phyloP scores from a whole-genome alignment of 2,113 vertebrate species.

The Tragulus kanchil region DNA sequence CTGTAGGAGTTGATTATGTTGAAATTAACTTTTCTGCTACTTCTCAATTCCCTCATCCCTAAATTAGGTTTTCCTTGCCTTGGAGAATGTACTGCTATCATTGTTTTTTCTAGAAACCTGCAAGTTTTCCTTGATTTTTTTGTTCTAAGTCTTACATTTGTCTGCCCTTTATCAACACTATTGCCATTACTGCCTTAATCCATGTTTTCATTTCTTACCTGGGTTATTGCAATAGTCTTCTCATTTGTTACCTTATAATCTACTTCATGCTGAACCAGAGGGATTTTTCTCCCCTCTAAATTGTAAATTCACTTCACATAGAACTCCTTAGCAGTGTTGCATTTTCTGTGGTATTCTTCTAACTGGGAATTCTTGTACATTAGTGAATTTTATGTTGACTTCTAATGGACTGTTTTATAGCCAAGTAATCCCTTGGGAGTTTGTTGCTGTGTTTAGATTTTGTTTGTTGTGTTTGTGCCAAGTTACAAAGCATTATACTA shows the following conservation, averaged over 20 bases:
- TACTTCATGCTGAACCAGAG: not conserved
- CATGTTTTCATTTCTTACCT: not conserved
- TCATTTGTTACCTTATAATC: slow-evolving; percentile 31
- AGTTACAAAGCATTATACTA: not conserved
- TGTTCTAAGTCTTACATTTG: slow-evolving; percentile 25
- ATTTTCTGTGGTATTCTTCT: slow-evolving; percentile 37
- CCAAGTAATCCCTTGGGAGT: not conserved
- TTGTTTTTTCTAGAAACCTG: not conserved
- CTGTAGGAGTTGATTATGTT: not conserved
- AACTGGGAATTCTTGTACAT: not conserved
- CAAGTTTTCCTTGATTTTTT: not conserved
- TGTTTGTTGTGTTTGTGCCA: slow-evolving; percentile 14
- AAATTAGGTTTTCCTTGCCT: not conserved
- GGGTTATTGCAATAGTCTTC: not conserved
- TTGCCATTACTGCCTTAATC: not conserved
- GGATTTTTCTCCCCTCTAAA: not conserved
- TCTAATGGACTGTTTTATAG: slow-evolving; percentile 35
- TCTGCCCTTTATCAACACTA: not conserved
- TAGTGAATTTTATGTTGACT: slow-evolving; percentile 41
- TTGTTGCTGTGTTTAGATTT: slow-evolving; percentile 67
- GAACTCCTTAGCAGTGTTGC: slow-evolving; percentile 7
- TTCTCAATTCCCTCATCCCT: not conserved
- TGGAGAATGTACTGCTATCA: not conserved
- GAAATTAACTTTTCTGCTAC: not conserved
- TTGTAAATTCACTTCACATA: not conserved